Base-by-base conservation (phyloP, 2,888 invertebrate species). In the Nebria salina region DNA sequence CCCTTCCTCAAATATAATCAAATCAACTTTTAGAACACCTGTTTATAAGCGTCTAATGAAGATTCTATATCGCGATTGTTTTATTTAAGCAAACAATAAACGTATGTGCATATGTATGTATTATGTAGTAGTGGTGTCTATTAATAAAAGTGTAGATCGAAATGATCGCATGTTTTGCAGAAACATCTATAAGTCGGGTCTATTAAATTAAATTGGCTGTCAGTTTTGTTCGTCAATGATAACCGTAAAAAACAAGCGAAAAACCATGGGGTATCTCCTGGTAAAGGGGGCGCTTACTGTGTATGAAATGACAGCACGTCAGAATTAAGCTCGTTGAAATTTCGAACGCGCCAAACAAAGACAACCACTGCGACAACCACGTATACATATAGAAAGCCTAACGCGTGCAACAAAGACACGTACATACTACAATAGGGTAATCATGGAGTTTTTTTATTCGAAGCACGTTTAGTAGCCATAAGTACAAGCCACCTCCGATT, bases 1-100 rank as follows among this genome's bases (percentile, higher is more conserved):
- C 43, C 77, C 77, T 54, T 70, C 26, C 72, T 41, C 26, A 68
- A 20, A n/a, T 42, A 70, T 77, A 77, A 70, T 77, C 77, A 77
- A 77, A 77, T 77, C 54, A 75, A 11, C 54, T 54, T 13, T 54
- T 34, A 34, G 34, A 2, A 54, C 54, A 54, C 54, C 13, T 54
- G 13, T 54, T 2, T 13, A 54, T 4, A 54, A 54, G 34, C 34
- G 34, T 34, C 34, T 34, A 34, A 34, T 34, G 5, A 34, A 34
- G 4, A 34, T 34, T 34, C 34, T 34, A 34, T 34, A 34, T 34
- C 34, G 34, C 34, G 34, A 34, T 34, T 34, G 1, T 34, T 34
- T 34, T 34, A 34, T 34, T 20, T 20, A 20, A 20, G 1, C 20
- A 20, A 20, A 20, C 20, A 20, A 20, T 20, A 20, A 20, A 20